A percentile compares a stretch with the other conserved stretches of the same genome.
phyloP scores from a whole-genome alignment of 2,113 vertebrate species.

The Eclectus roratus region DNA sequence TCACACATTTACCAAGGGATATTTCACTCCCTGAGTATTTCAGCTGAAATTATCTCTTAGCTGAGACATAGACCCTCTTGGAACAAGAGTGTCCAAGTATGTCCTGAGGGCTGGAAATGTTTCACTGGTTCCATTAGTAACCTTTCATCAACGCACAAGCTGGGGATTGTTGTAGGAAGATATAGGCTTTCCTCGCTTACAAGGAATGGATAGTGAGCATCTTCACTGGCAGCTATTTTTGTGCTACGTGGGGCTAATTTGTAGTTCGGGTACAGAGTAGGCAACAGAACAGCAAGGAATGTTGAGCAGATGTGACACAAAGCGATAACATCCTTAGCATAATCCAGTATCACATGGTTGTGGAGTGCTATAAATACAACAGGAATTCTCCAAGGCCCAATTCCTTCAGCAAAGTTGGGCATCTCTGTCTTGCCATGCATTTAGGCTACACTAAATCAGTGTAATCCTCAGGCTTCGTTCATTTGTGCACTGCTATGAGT shows the following conservation, averaged over 20 bases:
- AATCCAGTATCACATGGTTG: background rate
- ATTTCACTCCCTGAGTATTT: background rate
- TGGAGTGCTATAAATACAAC: background rate
- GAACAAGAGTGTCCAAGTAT: background rate
- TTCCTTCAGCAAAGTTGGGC: background rate
- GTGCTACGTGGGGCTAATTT: background rate
- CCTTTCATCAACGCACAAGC: background rate
- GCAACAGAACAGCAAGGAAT: slow-evolving; percentile 14
- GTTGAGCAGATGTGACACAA: slow-evolving; percentile 30
- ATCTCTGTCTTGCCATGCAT: background rate
- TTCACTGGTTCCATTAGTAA: background rate
- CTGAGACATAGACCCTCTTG: background rate
- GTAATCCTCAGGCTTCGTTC: background rate
- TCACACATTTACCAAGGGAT: background rate
- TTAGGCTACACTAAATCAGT: background rate
- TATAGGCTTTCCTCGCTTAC: background rate
- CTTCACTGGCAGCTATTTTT: background rate
- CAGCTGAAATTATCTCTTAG: background rate
- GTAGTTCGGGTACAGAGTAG: background rate
- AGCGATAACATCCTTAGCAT: background rate
- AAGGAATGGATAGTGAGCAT: background rate
- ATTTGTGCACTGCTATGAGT: background rate
- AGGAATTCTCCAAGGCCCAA: slow-evolving; percentile 6
- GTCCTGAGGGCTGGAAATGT: background rate
- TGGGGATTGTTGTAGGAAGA: background rate